Conservation (phyloP, 1,140 invertebrate species). For the Cepaea nemoralis region DNA sequence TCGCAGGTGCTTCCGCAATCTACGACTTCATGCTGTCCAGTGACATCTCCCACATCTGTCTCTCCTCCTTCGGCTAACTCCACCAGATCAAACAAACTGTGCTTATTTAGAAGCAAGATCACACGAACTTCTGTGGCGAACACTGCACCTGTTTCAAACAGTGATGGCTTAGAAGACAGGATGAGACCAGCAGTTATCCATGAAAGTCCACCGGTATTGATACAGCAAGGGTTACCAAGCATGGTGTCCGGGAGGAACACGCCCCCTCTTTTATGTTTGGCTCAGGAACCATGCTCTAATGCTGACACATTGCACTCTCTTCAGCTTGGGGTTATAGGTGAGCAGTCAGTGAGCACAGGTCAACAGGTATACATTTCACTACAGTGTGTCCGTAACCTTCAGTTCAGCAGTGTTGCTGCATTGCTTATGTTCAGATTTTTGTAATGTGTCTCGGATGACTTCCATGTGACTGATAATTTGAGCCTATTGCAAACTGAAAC, state of each 20-base stretch:
- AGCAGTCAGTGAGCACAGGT: slow-evolving; percentile 49
- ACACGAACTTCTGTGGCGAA: neutral
- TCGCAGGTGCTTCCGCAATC: slow-evolving; percentile 57
- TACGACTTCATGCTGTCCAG: slow-evolving; percentile 54
- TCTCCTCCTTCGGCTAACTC: neutral
- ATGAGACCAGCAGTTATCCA: neutral
- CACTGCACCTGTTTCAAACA: neutral
- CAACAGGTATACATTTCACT: slow-evolving; percentile 49
- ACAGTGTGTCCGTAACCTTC: neutral
- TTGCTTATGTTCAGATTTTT: neutral
- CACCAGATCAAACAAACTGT: neutral
- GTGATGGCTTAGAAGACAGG: neutral
- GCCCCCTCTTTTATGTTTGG: slow-evolving; percentile 40
- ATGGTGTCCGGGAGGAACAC: slow-evolving; percentile 28
- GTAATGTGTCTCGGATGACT: neutral
- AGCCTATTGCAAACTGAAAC: too few species aligned
- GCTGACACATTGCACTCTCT: slow-evolving; percentile 20
- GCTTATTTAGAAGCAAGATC: neutral
- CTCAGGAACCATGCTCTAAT: slow-evolving; percentile 26
- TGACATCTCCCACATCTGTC: slow-evolving; percentile 37
- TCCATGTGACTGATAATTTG: neutral
- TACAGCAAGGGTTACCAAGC: neutral
- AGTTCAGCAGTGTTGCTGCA: neutral
- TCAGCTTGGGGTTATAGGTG: slow-evolving; percentile 36
- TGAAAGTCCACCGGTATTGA: slow-evolving; percentile 29